Base-by-base conservation (phyloP, 2,797 vertebrate species). In the Sebastes steindachneri region DNA sequence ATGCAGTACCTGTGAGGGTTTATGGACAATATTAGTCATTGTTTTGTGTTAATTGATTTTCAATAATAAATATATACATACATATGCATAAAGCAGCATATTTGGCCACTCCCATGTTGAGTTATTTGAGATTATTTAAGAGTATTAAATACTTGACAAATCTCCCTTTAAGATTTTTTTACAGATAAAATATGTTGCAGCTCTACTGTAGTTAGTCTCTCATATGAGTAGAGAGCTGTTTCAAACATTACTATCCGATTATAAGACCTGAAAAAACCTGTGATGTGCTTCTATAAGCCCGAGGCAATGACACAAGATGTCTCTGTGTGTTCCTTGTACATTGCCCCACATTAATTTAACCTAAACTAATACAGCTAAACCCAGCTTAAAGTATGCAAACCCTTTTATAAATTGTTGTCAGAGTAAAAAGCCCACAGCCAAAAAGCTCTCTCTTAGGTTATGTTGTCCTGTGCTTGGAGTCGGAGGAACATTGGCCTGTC, bases 401-500 rank as follows among this genome's bases (percentile, higher is more conserved):
- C 63, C n/a, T 66, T 71, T 37, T 15, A 23, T 54, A 72, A 67
- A 79, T 68, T 79, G 62, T 76, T 75, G 54, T 88, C 57, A 48
- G 68, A 88, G 79, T 57, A 63, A 51, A 41, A 82, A 80, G 64
- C 55, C 67, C 58, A 45, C 17, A 17, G 82, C 67, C 69, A 79
- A 53, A 41, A 55, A 83, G 17, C 82, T 81, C 67, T 73, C 53
- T 86, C 89, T 87, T 83, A 80, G 93, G 93, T 94, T 94, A 91
- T 79, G 72, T 68, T 92, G 92, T 92, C 91, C 92, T 89, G 80
- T 88, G 75, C 59, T 72, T 80, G 86, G 76, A 94, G 85, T 89
- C 91, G 92, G 93, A 90, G 93, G 93, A 96, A 93, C 96, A 94
- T 91, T 78, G 78, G 90, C 93, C 88, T 96, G 96, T 98, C 97